phyloP scores from a whole-genome alignment of 2,797 vertebrate genomes.

The Pampus argenteus region DNA sequence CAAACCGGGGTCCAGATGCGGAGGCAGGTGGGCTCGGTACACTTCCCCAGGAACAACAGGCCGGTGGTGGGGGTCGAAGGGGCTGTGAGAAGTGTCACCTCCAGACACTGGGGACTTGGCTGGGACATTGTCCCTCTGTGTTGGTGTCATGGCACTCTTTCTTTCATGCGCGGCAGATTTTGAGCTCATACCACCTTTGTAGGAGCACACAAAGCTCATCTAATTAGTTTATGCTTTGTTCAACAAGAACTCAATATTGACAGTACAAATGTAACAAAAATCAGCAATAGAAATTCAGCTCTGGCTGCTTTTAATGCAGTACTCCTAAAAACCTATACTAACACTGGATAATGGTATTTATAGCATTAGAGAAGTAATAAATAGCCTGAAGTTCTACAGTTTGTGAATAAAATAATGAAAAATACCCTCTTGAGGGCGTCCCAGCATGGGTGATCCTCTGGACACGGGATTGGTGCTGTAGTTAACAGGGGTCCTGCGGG shows the following conservation, averaged over 20 bases:
- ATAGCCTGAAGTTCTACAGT: background rate
- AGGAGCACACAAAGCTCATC: conserved; percentile 2
- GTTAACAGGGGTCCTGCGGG: conserved; percentile 94
- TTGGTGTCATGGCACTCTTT: conserved; percentile 93
- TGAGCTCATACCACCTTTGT: conserved; percentile 86
- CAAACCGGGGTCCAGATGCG: conserved; percentile 92
- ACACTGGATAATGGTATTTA: conserved; percentile 7
- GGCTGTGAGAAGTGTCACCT: conserved; percentile 91
- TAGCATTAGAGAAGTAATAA: background rate
- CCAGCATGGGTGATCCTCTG: conserved; percentile 95
- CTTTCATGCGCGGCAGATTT: conserved; percentile 93
- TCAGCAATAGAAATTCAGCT: conserved; percentile 7
- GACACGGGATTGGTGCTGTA: conserved; percentile 90
- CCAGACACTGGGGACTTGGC: conserved; percentile 94
- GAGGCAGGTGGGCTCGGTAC: conserved; percentile 90
- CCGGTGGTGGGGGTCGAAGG: conserved; percentile 95
- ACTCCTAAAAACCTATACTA: conserved; percentile 2
- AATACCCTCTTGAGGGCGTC: conserved; percentile 90
- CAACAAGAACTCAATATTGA: background rate
- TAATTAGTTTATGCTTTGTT: conserved; percentile 8
- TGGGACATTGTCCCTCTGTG: conserved; percentile 92
- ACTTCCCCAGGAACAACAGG: conserved; percentile 89
- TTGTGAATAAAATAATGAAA: background rate
- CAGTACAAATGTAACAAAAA: conserved; percentile 12
- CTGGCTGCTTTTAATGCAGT: background rate